These are phyloP conservation scores for Megalonaias nervosa DNA, from an alignment of 1,140 invertebrate genomes.

Conservation along the genomic window DNA sequence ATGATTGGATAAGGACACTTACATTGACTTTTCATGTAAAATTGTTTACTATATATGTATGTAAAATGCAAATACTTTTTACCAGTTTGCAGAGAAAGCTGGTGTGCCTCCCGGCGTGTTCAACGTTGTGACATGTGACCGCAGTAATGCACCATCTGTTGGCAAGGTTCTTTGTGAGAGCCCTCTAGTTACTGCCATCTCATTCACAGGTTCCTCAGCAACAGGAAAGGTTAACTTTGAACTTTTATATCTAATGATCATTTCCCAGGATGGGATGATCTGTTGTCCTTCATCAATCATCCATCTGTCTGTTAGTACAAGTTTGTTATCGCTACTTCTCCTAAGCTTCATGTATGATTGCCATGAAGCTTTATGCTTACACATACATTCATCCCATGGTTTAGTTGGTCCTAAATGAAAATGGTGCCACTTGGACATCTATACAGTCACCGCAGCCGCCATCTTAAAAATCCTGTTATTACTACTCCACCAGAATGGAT, in stretches of 20 bases:
- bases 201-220: constrained; percentile 85
- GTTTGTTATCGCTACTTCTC: too few species aligned
- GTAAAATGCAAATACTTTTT: not conserved
- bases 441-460: too few species aligned
- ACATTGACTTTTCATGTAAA: not conserved
- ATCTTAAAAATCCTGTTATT: too few species aligned
- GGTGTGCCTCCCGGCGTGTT: constrained; percentile 80
- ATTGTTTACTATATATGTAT: not conserved
- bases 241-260: not conserved
- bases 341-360: too few species aligned
- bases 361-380: too few species aligned
- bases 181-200: constrained; percentile 88
- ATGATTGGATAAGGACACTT: not conserved
- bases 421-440: too few species aligned
- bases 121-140: constrained; percentile 91
- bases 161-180: constrained; percentile 91
- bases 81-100: constrained; percentile 73
- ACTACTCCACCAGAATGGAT: too few species aligned
- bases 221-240: constrained; percentile 71
- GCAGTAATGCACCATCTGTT: constrained; percentile 83
- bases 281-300: too few species aligned
- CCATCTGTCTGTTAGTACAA: too few species aligned
- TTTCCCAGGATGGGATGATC: too few species aligned
- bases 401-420: too few species aligned
- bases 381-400: too few species aligned